These are phyloP conservation scores for Pinna nobilis DNA, from an alignment of 1,140 invertebrate genomes.

Conservation along the genomic window DNA sequence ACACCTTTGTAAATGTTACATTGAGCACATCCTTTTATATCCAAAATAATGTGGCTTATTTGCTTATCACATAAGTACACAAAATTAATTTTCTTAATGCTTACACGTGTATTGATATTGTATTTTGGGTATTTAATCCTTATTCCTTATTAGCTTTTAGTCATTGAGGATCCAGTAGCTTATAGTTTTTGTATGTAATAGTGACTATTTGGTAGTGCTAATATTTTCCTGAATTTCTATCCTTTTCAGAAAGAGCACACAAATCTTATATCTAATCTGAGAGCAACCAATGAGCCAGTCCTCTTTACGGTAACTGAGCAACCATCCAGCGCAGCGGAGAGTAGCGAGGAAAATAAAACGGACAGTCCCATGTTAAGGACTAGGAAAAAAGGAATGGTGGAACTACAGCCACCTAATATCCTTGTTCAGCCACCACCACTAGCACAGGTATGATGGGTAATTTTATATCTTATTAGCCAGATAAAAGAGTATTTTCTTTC, in stretches of 20 bases:
- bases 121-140: not conserved
- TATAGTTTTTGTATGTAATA: not conserved
- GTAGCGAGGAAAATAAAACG: constrained; percentile 71
- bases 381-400: constrained; percentile 70
- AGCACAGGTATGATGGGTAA: not conserved
- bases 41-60: too few relatives aligned
- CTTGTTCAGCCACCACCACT: constrained; percentile 60
- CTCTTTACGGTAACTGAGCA: constrained; percentile 73
- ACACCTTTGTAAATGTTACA: too few relatives aligned
- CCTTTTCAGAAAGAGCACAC: constrained; percentile 89
- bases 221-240: constrained; percentile 4
- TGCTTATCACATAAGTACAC: too few relatives aligned
- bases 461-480: too few relatives aligned
- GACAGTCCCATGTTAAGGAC: constrained; percentile 60
- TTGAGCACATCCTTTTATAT: too few relatives aligned
- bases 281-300: constrained; percentile 89
- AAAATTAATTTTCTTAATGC: too few relatives aligned
- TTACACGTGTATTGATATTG: not conserved
- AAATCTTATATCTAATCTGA: constrained; percentile 90
- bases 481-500: too few relatives aligned
- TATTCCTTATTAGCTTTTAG: not conserved
- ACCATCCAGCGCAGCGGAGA: constrained; percentile 64
- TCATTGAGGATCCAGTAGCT: not conserved
- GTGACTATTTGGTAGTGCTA: not conserved
- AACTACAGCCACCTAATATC: constrained; percentile 70